Conservation (phyloP, 2,113 vertebrate species). For the Misgurnus mizolepis region DNA sequence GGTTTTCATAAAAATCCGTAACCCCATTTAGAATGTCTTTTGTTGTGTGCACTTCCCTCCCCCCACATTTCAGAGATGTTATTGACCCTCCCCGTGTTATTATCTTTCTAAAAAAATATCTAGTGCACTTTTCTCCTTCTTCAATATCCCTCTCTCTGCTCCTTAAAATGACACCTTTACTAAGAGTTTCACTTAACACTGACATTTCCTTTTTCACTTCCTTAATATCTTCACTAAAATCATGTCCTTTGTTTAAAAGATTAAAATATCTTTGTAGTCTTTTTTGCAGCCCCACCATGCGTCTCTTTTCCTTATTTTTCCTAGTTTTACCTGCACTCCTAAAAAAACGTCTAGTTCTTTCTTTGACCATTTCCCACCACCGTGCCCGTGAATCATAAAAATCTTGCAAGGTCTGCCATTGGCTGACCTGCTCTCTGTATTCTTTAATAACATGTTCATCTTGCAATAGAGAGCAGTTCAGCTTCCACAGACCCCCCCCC, state of each 20-base stretch:
- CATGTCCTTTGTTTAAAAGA: background rate
- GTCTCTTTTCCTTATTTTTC: background rate
- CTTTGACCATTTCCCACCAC: constrained; percentile 11
- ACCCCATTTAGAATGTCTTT: too few species aligned
- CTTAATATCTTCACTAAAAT: constrained; percentile 27
- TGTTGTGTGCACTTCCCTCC: too few species aligned
- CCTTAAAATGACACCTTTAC: constrained; percentile 11
- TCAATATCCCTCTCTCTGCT: constrained; percentile 8
- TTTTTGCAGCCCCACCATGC: constrained; percentile 34
- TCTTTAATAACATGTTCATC: too few species aligned
- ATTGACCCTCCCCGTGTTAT: too few species aligned
- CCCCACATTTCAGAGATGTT: too few species aligned
- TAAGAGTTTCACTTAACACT: background rate
- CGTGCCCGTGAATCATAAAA: background rate
- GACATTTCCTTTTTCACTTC: constrained; percentile 37
- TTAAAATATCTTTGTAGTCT: constrained; percentile 15
- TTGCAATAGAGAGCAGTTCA: too few species aligned
- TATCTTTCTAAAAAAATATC: background rate
- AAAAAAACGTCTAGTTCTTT: constrained; percentile 28
- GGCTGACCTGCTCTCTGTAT: too few species aligned
- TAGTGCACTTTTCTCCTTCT: constrained; percentile 17
- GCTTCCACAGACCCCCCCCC: too few species aligned
- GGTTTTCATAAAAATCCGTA: too few species aligned
- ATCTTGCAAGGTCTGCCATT: too few species aligned
- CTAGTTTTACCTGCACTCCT: background rate